Evolutionary conservation across 2,888 invertebrate species (phyloP), one percentile per base, ranked within the genome.

Genomic region (Drosophila neonasuta): DNA sequence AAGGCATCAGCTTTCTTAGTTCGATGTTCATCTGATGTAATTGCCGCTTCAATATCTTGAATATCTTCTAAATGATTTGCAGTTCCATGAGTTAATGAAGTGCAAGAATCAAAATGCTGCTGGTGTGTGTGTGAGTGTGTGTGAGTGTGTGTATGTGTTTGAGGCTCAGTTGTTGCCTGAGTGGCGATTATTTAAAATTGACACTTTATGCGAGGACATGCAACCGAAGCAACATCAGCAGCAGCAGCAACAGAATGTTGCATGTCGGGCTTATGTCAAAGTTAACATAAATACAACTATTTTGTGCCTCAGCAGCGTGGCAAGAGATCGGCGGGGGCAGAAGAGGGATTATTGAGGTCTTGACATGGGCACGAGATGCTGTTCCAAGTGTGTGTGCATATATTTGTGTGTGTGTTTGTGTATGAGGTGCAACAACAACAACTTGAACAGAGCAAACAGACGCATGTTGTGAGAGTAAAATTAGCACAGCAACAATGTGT

Each of bases 201-300:
- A 74, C 86, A 85, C 86, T 76, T 80, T 70, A 59, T 75, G 70
- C 74, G 68, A 74, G 76, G 68, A 84, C 80, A 83, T 83, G 81
- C 79, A 80, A 80, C 62, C 59, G 60, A 49, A 45, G 51, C 60
- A 48, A 42, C 58, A 49, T 13, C 64, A 49, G 8, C 49, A 60
- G 32, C 48, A 15, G 41, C 48, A 15, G 41, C 48, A 64, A 44
- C 69, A 58, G 42, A 77, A 87, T 69, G 79, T 79, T 80, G 84
- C 84, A 80, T 86, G 86, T 86, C 76, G 57, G 63, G 76, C 84
- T 80, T 83, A 76, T 86, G 87, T 87, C 87, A 87, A 80, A 80
- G 73, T 74, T 76, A 86, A 86, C 87, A 87, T 86, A 83, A 85
- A 87, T 85, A 83, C 87, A 74, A 79, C 76, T 76, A 78, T 73